Conservation (phyloP, 1,140 invertebrate genomes). For the Euura saliciscinereae region DNA sequence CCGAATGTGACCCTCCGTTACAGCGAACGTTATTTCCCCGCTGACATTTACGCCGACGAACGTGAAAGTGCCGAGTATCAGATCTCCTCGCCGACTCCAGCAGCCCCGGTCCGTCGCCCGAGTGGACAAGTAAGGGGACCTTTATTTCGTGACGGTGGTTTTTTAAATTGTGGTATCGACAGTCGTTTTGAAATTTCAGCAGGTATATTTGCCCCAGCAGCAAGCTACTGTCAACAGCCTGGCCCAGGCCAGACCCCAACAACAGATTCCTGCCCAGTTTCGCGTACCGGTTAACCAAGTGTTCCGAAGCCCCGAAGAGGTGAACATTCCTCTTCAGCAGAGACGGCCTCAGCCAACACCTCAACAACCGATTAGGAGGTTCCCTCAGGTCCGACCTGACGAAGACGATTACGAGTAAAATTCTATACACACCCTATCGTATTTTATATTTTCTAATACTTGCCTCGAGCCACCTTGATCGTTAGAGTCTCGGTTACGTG, state of each 20-base stretch:
- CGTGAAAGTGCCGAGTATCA: slow-evolving; percentile 68
- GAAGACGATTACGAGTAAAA: slow-evolving; percentile 56
- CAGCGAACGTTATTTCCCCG: slow-evolving; percentile 83
- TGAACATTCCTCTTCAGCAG: slow-evolving; percentile 83
- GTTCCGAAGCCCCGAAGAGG: slow-evolving; percentile 82
- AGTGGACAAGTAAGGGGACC: slow-evolving; percentile 27
- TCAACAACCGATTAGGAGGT: slow-evolving; percentile 47
- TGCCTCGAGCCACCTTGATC: not conserved
- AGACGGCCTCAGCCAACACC: slow-evolving; percentile 63
- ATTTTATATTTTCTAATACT: not conserved
- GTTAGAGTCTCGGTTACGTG: no score
- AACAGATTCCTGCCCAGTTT: slow-evolving; percentile 39
- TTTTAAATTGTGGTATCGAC: no score
- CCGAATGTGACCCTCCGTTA: slow-evolving; percentile 84
- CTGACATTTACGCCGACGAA: slow-evolving; percentile 74
- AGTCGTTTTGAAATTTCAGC: not conserved
- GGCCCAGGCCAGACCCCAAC: slow-evolving; percentile 47
- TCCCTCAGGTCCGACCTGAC: slow-evolving; percentile 53
- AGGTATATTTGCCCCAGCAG: slow-evolving; percentile 41
- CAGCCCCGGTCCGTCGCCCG: slow-evolving; percentile 38
- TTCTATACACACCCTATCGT: not conserved
- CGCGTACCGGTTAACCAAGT: slow-evolving; percentile 66
- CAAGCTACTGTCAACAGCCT: slow-evolving; percentile 50
- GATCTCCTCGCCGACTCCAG: slow-evolving; percentile 28
- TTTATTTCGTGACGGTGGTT: no score